Evolutionary conservation across 2,888 invertebrate species (phyloP).

Genomic region (Plemyria rubiginata): DNA sequence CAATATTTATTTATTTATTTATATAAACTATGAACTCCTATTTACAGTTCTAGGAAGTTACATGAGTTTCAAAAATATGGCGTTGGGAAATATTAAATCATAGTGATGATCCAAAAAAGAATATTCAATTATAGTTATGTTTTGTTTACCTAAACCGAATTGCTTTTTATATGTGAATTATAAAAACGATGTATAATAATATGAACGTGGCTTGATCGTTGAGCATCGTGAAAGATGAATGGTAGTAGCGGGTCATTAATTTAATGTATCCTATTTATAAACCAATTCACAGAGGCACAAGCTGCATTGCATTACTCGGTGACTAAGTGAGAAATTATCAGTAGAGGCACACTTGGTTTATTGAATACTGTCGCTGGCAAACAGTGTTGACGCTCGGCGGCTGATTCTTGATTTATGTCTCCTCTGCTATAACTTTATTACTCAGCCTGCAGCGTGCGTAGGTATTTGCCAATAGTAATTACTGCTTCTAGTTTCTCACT

Average conservation of each 20-base stretch:
- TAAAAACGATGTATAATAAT: no score
- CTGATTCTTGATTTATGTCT: constrained; percentile 39
- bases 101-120: no score
- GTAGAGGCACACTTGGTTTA: constrained; percentile 46
- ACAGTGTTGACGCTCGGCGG: constrained; percentile 31
- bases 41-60: no score
- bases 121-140: no score
- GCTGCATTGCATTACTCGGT: constrained; percentile 45
- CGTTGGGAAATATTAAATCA: no score
- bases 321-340: constrained; percentile 54
- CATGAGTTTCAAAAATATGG: no score
- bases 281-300: constrained; percentile 48
- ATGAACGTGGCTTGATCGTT: constrained; percentile 8
- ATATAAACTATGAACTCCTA: no score
- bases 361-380: constrained; percentile 44
- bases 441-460: constrained; percentile 38
- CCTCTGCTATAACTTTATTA: constrained; percentile 36
- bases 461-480: constrained; percentile 47
- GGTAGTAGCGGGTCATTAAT: constrained; percentile 34
- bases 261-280: constrained; percentile 44
- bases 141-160: no score
- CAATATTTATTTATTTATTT: no score
- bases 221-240: constrained; percentile 30
- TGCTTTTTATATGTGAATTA: no score
- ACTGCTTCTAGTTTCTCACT: constrained; percentile 48